Conservation (phyloP, 1,140 invertebrate genomes). For the Marisa cornuarietis region DNA sequence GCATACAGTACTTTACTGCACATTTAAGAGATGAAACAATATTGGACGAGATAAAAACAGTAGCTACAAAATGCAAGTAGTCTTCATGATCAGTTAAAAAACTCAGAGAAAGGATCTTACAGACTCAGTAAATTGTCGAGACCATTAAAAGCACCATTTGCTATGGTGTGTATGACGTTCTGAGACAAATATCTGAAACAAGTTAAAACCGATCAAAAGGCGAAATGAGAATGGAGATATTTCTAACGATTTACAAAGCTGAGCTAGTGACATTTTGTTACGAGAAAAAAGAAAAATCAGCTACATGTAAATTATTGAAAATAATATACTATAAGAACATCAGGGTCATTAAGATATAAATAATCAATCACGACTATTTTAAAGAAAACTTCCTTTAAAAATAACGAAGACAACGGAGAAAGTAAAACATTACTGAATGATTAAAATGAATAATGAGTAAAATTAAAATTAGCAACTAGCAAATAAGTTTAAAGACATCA, state of each 20-base stretch:
- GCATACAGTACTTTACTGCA: too few species aligned
- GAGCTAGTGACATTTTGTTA: too few species aligned
- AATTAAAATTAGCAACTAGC: too few species aligned
- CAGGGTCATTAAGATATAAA: not conserved
- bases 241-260: too few species aligned
- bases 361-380: not conserved
- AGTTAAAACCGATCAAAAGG: not conserved
- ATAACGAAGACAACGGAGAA: not conserved
- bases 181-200: constrained; percentile 63
- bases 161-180: constrained; percentile 58
- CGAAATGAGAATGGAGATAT: too few species aligned
- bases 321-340: too few species aligned
- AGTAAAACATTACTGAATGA: not conserved
- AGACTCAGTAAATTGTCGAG: constrained; percentile 50
- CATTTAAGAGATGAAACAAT: too few species aligned
- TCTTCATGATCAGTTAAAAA: too few species aligned
- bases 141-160: constrained; percentile 64
- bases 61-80: too few species aligned
- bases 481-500: not conserved
- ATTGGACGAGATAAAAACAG: too few species aligned
- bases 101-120: constrained; percentile 28
- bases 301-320: too few species aligned
- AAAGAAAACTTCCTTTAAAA: not conserved
- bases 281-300: too few species aligned
- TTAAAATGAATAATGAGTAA: not conserved